These are phyloP conservation scores for Colius striatus DNA, from an alignment of 2,113 vertebrate genomes.

Conservation along the genomic window DNA sequence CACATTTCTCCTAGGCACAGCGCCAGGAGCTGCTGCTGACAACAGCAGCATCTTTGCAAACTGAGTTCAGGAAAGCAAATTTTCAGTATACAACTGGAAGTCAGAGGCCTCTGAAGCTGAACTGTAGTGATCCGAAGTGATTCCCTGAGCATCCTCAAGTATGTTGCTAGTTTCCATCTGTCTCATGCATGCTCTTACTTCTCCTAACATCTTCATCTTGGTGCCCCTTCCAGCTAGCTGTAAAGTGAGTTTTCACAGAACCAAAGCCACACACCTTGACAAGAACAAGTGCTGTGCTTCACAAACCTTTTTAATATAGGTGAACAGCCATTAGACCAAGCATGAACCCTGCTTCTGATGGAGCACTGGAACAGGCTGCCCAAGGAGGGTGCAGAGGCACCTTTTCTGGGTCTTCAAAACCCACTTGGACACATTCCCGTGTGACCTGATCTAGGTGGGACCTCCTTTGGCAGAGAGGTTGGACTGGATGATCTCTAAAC, in stretches of 20 bases:
- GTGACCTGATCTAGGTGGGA: too few relatives aligned
- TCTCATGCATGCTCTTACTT: neutral
- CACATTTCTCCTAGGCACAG: neutral
- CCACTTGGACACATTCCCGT: too few relatives aligned
- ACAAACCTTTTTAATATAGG: neutral
- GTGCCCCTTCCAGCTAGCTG: neutral
- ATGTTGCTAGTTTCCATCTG: neutral
- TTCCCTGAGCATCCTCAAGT: neutral
- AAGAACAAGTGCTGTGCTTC: neutral
- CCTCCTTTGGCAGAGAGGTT: too few relatives aligned
- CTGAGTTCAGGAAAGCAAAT: neutral
- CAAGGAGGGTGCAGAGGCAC: too few relatives aligned
- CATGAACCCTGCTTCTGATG: neutral
- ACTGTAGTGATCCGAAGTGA: neutral
- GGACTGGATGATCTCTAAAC: too few relatives aligned
- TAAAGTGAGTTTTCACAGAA: neutral
- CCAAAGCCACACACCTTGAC: neutral
- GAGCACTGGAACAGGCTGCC: too few relatives aligned
- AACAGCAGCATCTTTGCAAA: slow-evolving; percentile 10
- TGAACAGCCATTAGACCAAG: neutral
- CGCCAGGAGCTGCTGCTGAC: neutral
- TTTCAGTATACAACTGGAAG: neutral
- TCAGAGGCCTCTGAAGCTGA: neutral
- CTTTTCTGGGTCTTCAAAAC: too few relatives aligned
- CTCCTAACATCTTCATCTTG: neutral